These are phyloP conservation scores for Corythornis cristatus DNA, from an alignment of 2,113 vertebrate species.

Conservation along the genomic window DNA sequence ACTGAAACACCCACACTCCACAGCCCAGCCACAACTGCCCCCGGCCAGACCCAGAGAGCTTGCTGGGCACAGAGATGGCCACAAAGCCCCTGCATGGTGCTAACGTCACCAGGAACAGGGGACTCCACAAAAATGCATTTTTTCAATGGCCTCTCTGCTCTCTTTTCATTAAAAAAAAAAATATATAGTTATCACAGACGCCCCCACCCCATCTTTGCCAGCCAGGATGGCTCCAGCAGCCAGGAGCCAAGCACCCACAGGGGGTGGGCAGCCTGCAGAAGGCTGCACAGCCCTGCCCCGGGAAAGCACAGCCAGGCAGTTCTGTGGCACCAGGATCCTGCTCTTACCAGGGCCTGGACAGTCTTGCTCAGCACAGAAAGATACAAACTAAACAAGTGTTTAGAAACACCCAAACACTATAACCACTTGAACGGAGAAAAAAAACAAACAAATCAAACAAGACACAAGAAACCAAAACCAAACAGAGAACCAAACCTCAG, in stretches of 20 bases:
- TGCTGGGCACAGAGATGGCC: neutral
- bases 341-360: rapidly evolving
- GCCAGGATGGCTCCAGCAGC: neutral
- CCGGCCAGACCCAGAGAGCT: too few species aligned
- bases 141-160: rapidly evolving
- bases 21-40: rapidly evolving
- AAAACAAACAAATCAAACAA: too few species aligned
- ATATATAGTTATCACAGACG: rapidly evolving
- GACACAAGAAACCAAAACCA: too few species aligned
- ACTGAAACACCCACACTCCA: too few species aligned
- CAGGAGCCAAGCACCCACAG: rapidly evolving
- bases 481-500: neutral
- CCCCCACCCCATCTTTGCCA: neutral
- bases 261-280: rapidly evolving
- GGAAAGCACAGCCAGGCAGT: rapidly evolving
- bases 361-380: neutral
- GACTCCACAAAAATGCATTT: rapidly evolving
- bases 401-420: rapidly evolving
- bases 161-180: rapidly evolving
- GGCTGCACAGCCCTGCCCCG: too few species aligned
- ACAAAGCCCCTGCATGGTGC: neutral
- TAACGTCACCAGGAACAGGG: neutral
- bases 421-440: rapidly evolving
- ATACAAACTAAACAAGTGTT: rapidly evolving
- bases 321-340: rapidly evolving